Conservation (phyloP, 2,797 vertebrate genomes). For the Megalops cyprinoides region DNA sequence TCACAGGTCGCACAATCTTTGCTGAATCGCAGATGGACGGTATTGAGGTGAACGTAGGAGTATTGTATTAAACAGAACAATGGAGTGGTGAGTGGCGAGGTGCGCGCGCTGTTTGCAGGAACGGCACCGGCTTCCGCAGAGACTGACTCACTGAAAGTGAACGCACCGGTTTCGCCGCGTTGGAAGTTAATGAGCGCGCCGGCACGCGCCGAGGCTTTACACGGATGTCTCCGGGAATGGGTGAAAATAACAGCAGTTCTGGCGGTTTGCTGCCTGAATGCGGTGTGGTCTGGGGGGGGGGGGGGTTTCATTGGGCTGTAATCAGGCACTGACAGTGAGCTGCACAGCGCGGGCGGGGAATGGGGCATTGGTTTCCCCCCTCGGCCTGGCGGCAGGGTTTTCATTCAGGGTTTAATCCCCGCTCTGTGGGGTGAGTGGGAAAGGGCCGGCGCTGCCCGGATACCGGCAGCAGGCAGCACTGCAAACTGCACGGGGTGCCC, state of each 20-base stretch:
- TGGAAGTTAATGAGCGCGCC: neutral
- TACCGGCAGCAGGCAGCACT: neutral
- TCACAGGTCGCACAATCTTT: too few relatives aligned
- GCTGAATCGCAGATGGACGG: too few relatives aligned
- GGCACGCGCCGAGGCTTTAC: too few relatives aligned
- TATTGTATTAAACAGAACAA: neutral
- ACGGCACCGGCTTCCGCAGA: too few relatives aligned
- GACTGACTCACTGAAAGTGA: too few relatives aligned
- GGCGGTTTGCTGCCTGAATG: too few relatives aligned
- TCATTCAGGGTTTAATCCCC: constrained; percentile 1
- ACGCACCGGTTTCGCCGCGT: neutral
- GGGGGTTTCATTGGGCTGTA: neutral
- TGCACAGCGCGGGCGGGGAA: neutral
- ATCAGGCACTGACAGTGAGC: neutral
- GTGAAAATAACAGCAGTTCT: too few relatives aligned
- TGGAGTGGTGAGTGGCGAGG: neutral
- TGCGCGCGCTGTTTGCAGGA: neutral
- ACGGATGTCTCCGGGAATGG: too few relatives aligned
- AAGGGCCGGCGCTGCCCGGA: neutral
- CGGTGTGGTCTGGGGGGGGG: too few relatives aligned
- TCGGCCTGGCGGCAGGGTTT: neutral
- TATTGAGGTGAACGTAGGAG: neutral
- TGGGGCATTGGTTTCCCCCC: neutral
- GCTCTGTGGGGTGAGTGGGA: neutral
- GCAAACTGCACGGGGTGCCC: too few relatives aligned